Percentiles rank a stretch among this genome's conserved stretches.
Evolutionary conservation across 2,113 vertebrate species (phyloP).

Genomic region (Clarias macrocephalus): DNA sequence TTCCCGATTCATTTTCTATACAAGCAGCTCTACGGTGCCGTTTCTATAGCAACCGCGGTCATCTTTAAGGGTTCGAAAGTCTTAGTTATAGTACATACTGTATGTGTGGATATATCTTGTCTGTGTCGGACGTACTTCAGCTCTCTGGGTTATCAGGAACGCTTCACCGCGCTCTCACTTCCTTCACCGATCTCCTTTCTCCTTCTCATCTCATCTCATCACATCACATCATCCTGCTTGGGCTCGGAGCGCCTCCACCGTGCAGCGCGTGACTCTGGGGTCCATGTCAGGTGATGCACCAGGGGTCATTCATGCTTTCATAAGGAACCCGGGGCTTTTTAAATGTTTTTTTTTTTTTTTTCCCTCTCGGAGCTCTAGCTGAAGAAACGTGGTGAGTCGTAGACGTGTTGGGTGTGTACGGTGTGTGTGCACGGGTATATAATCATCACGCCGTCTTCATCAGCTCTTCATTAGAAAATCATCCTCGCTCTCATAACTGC

Average conservation of each 20-base stretch:
- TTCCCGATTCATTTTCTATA: not conserved
- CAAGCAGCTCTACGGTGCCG: not conserved
- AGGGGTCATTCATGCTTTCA: not conserved
- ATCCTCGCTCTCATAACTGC: not conserved
- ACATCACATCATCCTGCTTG: constrained; percentile 13
- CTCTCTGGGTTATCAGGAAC: constrained; percentile 36
- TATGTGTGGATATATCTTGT: too few species aligned
- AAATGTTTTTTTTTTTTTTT: not conserved
- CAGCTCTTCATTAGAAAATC: not conserved
- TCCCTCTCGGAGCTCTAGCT: not conserved
- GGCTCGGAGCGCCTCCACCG: not conserved
- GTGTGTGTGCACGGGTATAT: not conserved
- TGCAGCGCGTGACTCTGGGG: not conserved
- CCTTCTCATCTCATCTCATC: not conserved
- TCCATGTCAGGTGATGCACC: not conserved
- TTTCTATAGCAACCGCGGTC: not conserved
- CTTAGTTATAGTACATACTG: too few species aligned
- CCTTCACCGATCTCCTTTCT: not conserved
- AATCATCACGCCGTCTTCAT: not conserved
- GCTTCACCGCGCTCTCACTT: not conserved
- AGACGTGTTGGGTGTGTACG: not conserved
- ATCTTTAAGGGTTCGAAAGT: too few species aligned
- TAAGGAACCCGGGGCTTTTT: not conserved
- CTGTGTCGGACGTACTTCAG: not conserved
- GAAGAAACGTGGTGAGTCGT: not conserved